phyloP scores from a whole-genome alignment of 2,888 invertebrate species.

The Drosophila paranaensis region DNA sequence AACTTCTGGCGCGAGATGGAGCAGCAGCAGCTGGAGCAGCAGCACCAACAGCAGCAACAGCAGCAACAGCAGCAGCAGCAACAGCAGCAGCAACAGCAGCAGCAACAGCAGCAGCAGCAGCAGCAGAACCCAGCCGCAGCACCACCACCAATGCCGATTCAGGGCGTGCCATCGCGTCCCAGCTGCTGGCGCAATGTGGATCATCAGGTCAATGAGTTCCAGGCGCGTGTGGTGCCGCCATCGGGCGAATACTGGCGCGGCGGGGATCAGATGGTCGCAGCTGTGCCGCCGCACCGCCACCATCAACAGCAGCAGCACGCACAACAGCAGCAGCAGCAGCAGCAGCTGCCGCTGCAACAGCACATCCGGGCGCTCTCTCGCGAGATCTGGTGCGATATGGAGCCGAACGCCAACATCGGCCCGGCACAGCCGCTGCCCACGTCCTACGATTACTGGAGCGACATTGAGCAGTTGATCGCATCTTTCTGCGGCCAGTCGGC shows the following conservation, averaged over 20 bases:
- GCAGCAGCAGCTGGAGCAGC: no score
- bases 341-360: neutral
- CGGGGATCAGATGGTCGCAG: neutral
- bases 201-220: neutral
- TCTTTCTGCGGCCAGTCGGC: neutral
- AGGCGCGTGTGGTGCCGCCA: neutral
- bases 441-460: slow-evolving; percentile 7
- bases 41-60: no score
- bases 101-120: neutral
- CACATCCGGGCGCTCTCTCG: neutral
- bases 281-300: neutral
- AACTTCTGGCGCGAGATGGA: neutral
- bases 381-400: slow-evolving; percentile 2
- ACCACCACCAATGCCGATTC: neutral
- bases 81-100: no score
- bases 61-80: no score
- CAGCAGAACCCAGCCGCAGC: no score
- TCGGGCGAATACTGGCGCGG: neutral
- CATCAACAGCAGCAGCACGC: neutral
- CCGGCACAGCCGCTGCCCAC: neutral
- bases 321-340: neutral
- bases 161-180: neutral
- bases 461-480: slow-evolving; percentile 9
- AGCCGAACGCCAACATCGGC: neutral
- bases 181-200: neutral